These are phyloP conservation scores for Catharus fuscescens DNA, from an alignment of 2,113 vertebrate genomes.

Conservation along the genomic window DNA sequence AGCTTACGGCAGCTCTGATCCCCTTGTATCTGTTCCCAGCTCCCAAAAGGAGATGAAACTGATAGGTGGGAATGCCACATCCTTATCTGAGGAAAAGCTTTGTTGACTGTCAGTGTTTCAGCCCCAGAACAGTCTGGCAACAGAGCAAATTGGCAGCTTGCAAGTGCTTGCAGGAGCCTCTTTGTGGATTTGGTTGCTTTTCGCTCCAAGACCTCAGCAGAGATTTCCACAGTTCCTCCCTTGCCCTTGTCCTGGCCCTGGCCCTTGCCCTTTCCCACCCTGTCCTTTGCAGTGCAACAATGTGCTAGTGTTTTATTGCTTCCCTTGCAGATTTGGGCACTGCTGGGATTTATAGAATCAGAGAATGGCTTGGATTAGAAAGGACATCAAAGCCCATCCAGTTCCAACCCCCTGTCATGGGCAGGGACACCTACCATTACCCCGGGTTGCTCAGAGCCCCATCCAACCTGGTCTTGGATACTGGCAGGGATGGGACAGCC, in stretches of 20 bases:
- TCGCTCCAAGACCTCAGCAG: neutral
- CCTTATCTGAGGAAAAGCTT: neutral
- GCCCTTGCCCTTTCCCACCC: neutral
- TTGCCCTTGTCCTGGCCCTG: neutral
- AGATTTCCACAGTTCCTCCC: neutral
- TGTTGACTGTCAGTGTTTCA: neutral
- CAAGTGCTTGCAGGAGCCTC: neutral
- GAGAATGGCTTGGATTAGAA: neutral
- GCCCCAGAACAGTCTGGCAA: neutral
- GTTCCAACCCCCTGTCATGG: neutral
- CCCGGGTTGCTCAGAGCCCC: fast-evolving
- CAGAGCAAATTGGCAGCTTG: neutral
- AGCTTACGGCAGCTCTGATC: neutral
- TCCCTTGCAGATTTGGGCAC: neutral
- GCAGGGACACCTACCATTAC: neutral
- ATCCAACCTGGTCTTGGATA: neutral
- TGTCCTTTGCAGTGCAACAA: neutral
- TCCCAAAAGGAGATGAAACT: neutral
- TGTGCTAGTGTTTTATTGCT: neutral
- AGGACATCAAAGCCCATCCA: neutral
- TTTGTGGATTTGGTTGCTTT: neutral
- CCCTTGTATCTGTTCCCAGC: neutral
- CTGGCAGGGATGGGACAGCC: neutral
- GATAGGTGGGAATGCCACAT: neutral
- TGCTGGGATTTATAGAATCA: neutral